Base-by-base conservation (phyloP, 2,797 vertebrate genomes). In the Coranthus polyacanthus region DNA sequence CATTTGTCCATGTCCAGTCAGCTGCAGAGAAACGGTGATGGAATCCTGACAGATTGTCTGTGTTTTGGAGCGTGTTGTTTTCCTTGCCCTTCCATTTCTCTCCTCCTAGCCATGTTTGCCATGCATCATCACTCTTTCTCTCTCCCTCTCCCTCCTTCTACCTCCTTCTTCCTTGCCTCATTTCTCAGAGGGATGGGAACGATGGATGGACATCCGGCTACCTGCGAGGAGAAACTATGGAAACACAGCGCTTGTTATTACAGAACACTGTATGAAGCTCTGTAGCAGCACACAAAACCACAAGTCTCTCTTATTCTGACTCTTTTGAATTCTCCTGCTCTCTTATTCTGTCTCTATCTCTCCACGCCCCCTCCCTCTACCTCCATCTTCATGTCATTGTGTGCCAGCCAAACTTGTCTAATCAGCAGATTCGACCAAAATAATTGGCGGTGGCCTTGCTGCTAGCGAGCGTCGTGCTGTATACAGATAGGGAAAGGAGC, bases 11-110 rank as follows among this genome's bases (percentile, higher is more conserved):
- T 77, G 88, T 91, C 90, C 89, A 90, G 84, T 89, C 87, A 86
- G 84, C 88, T 89, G 88, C 77, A 5, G 85, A 79, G 84, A 73
- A 82, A 78, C 60, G 69, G 75, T 88, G 89, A 92, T 88, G 89
- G 90, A 92, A 89, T 91, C 86, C 88, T 92, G 90, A 92, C 88
- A 88, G 87, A 91, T 91, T 86, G 89, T 90, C 88, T 86, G 89
- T 89, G 87, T 92, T 91, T 90, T 89, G 87, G 85, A 91, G 87
- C 90, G 83, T 92, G 89, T 89, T 91, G 86, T 91, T 92, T 92
- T 89, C 83, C 81, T 84, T 78, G 87, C 89, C 88, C 88, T 75
- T 90, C 88, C 84, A 89, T 91, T 92, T 90, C 72, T 90, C 86
- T 89, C 78, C 89, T 88, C 71, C 77, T 54, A 75, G 85, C 81